A percentile compares a stretch with the other conserved stretches of the same genome.
These are phyloP conservation scores for Diabrotica undecimpunctata DNA, from an alignment of 1,140 invertebrate species.

Conservation along the genomic window DNA sequence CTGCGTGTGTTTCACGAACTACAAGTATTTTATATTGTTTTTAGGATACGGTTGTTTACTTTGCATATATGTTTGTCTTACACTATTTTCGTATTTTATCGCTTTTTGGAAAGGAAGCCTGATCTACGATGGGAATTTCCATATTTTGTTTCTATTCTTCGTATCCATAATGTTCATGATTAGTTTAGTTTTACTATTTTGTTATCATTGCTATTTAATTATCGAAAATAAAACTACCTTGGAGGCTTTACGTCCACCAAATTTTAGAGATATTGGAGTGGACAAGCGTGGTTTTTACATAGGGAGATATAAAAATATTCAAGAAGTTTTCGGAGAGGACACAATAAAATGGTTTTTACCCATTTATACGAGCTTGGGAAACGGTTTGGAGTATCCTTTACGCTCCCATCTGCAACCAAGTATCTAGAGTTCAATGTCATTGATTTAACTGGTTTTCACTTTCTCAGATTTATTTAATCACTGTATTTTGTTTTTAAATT, in stretches of 20 bases:
- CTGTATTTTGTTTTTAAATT: too few relatives aligned
- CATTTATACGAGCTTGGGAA: slow-evolving; percentile 69
- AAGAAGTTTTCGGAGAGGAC: slow-evolving; percentile 91
- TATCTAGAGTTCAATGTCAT: too few relatives aligned
- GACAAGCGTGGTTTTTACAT: slow-evolving; percentile 96
- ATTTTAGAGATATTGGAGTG: slow-evolving; percentile 79
- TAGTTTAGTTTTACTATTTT: slow-evolving; percentile 88
- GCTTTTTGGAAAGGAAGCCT: too few relatives aligned
- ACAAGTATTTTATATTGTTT: slow-evolving; percentile 93
- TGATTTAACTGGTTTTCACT: too few relatives aligned
- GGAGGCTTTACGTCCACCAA: slow-evolving; percentile 94
- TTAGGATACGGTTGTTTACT: slow-evolving; percentile 3
- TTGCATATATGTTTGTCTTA: background rate
- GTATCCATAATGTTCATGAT: slow-evolving; percentile 96
- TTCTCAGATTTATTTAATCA: too few relatives aligned
- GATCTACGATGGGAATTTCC: slow-evolving; percentile 66
- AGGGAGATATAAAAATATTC: slow-evolving; percentile 86
- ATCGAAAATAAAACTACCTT: slow-evolving; percentile 89
- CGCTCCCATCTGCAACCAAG: too few relatives aligned
- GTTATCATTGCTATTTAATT: slow-evolving; percentile 94
- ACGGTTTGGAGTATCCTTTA: too few relatives aligned
- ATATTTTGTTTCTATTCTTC: slow-evolving; percentile 96
- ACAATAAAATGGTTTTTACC: slow-evolving; percentile 85
- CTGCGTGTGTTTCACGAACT: slow-evolving; percentile 96
- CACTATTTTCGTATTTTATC: too few relatives aligned